Conservation (phyloP, 2,113 vertebrate genomes). For the Mastomys coucha region DNA sequence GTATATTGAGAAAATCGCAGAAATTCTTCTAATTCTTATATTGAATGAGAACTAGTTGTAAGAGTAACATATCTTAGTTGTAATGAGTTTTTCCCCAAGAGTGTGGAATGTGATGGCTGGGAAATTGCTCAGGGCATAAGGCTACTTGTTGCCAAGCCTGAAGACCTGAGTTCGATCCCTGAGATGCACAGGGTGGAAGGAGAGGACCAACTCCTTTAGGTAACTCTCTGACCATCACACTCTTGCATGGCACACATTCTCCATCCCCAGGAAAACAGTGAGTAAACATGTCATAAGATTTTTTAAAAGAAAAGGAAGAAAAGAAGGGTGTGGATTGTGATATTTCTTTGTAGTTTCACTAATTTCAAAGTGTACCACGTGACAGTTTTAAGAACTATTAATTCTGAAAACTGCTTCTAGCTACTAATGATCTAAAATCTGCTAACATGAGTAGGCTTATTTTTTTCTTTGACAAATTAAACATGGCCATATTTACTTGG, state of each 20-base stretch:
- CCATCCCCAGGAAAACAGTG: background rate
- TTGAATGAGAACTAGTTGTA: background rate
- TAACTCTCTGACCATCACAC: background rate
- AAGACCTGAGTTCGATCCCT: background rate
- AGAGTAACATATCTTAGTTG: constrained; percentile 41
- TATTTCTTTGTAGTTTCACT: constrained; percentile 27
- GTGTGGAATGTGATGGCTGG: background rate
- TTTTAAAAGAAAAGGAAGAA: constrained; percentile 21
- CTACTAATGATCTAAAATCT: constrained; percentile 25
- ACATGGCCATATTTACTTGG: background rate
- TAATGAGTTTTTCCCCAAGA: constrained; percentile 71
- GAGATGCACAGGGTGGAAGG: background rate
- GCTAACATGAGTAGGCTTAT: background rate
- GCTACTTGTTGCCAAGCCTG: background rate
- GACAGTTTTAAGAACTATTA: constrained; percentile 60
- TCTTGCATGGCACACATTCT: background rate
- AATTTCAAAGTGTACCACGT: constrained; percentile 66
- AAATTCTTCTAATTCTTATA: constrained; percentile 53
- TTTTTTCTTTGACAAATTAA: constrained; percentile 22
- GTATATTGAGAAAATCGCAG: background rate
- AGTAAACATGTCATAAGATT: background rate
- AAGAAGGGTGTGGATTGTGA: background rate
- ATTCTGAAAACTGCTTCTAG: constrained; percentile 52
- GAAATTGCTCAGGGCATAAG: background rate
- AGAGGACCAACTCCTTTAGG: too few species aligned